A percentile compares a stretch with the other conserved stretches of the same genome.
phyloP scores from a whole-genome alignment of 2,797 vertebrate species.

The Neopelma chrysocephalum region DNA sequence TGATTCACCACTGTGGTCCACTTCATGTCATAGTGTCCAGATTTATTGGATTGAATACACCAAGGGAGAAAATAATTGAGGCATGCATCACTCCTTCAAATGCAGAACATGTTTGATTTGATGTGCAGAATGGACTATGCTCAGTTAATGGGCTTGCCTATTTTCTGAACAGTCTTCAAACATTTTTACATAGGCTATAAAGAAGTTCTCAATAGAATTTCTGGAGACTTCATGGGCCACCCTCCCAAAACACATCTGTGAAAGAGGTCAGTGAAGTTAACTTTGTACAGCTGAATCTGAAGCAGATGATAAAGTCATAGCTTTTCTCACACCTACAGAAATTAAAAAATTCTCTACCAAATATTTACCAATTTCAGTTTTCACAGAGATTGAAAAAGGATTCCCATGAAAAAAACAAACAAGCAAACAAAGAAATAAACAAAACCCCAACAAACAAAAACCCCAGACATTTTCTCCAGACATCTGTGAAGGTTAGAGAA shows the following conservation, averaged over 20 bases:
- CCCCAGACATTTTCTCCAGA: not conserved
- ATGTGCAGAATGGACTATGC: not conserved
- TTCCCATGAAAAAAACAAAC: not conserved
- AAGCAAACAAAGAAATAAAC: not conserved
- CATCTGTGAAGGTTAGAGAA: not conserved
- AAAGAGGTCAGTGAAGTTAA: not conserved
- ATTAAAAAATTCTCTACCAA: not conserved
- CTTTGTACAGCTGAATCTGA: not conserved
- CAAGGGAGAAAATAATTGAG: fast-evolving
- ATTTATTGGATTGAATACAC: not conserved
- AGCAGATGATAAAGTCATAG: not conserved
- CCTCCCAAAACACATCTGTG: not conserved
- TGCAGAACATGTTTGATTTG: not conserved
- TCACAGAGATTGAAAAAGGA: not conserved
- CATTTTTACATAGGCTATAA: not conserved
- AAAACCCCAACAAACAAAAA: not conserved
- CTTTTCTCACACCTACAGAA: not conserved
- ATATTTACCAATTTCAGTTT: not conserved
- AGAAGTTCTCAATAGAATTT: not conserved
- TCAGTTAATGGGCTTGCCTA: not conserved
- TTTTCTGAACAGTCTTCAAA: not conserved
- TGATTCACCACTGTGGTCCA: not conserved
- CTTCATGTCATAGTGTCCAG: not conserved
- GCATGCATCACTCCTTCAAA: not conserved
- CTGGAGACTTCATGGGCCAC: not conserved